Conservation (phyloP, 2,888 invertebrate genomes). For the Tetranychus truncatus region DNA sequence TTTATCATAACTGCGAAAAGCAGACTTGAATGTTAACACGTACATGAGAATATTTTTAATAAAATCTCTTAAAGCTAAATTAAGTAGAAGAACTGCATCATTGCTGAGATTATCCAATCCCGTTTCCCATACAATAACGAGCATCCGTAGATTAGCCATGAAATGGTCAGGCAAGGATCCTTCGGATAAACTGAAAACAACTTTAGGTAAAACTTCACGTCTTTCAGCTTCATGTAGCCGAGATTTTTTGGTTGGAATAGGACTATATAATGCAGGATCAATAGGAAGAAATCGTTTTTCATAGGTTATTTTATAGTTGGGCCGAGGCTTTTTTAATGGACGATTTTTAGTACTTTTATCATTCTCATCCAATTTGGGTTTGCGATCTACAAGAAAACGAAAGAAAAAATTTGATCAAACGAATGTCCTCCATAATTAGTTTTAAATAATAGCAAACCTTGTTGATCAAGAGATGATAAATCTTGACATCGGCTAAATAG, state of each 20-base stretch:
- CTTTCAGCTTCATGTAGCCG: background rate
- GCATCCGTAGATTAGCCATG: conserved; percentile 59
- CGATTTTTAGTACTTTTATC: conserved; percentile 2
- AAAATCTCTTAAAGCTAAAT: conserved; percentile 50
- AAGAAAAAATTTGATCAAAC: background rate
- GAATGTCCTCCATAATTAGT: background rate
- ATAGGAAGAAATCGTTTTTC: conserved; percentile 3
- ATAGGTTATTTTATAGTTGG: conserved; percentile 2
- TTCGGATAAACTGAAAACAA: conserved; percentile 46
- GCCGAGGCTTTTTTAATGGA: background rate
- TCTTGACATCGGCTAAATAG: conserved; percentile 51
- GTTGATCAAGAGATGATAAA: conserved; percentile 1
- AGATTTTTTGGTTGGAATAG: background rate
- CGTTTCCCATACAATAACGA: conserved; percentile 71
- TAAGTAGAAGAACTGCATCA: conserved; percentile 58
- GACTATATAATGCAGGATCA: background rate
- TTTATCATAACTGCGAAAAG: conserved; percentile 53
- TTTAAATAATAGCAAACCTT: background rate
- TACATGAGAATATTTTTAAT: conserved; percentile 61
- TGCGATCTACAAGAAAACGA: background rate
- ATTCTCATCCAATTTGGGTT: background rate
- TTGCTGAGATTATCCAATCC: conserved; percentile 61
- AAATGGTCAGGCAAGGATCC: conserved; percentile 63
- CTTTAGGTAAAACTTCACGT: conserved; percentile 27
- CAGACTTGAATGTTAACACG: conserved; percentile 58